Evolutionary conservation across 2,113 vertebrate genomes (phyloP), one percentile per base, ranked within the genome.

Genomic region (Apistogramma diplotaenia): DNA sequence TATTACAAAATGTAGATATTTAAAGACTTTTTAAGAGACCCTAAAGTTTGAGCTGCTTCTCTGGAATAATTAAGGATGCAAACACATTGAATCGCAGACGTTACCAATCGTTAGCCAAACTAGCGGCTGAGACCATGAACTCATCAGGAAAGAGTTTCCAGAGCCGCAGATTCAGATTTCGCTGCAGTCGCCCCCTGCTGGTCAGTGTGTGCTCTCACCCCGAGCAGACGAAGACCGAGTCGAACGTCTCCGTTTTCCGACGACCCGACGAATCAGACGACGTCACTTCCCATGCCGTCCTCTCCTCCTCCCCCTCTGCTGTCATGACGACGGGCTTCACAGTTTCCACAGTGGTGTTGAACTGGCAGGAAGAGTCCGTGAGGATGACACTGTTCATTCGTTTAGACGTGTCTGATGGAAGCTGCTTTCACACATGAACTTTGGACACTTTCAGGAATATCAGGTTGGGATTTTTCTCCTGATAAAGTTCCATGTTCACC

Each of bases 221-320:
- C 0, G 85, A 92, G 89, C 94, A 96, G 72, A 95, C 72, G 2
- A 96, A 94, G n/a, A 95, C 89, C 0, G 93, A 85, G 85, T 95
- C 92, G 11, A 95, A 96, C 0, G 25, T 86, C 78, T 95, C 93
- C 0, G 83, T 89, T 51, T 58, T 89, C 74, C 49, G 87, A 58
- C 74, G 8, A 57, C 93, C 91, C 2, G 86, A 79, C 29, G n/a
- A 67, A 35, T 91, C 85, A 0, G 70, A 85, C 12, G 89, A 94
- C 0, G 88, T 95, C 89, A 95, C 93, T 56, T 94, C 89, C 94
- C 94, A 95, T 0, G 59, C 65, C 6, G 79, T 91, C 89, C 29
- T 61, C n/a, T 35, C 5, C 46, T 75, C 61, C 70, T 70, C 35
- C 0, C 19, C 79, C 29, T 54, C 86, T 1, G 81, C 85, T 70